Evolutionary conservation across 1,140 invertebrate genomes (phyloP).

Genomic region (Ostrea denselamellosa): DNA sequence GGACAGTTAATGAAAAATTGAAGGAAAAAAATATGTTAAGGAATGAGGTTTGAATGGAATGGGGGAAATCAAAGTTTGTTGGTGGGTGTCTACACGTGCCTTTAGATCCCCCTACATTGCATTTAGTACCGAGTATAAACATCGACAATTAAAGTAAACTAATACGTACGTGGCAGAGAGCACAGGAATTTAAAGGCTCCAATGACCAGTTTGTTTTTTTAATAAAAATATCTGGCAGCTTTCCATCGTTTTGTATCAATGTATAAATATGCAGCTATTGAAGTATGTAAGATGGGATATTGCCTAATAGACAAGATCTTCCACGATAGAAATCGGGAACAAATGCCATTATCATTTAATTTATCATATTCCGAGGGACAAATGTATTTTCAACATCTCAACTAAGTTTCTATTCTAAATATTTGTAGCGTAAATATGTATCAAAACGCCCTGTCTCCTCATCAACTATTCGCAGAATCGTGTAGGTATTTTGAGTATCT

Average conservation of each 20-base stretch:
- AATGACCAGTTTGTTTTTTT: neutral
- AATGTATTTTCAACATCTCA: neutral
- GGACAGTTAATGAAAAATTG: neutral
- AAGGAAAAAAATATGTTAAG: neutral
- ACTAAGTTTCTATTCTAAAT: neutral
- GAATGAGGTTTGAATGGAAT: neutral
- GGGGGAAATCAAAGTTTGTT: neutral
- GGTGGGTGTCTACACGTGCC: neutral
- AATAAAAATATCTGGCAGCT: neutral
- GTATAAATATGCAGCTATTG: too few species aligned
- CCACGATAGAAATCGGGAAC: too few species aligned
- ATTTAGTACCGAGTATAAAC: neutral
- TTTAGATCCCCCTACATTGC: neutral
- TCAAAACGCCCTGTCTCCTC: neutral
- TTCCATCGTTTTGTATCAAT: neutral
- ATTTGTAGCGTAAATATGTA: neutral
- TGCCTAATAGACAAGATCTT: neutral
- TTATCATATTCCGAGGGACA: too few species aligned
- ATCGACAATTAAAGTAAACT: neutral
- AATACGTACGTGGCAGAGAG: neutral
- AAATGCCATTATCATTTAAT: too few species aligned
- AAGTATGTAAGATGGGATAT: too few species aligned
- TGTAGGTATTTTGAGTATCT: constrained; percentile 66
- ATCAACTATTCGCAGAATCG: neutral
- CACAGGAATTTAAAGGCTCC: neutral